phyloP scores from a whole-genome alignment of 2,113 vertebrate genomes.

The Megaceryle maxima region DNA sequence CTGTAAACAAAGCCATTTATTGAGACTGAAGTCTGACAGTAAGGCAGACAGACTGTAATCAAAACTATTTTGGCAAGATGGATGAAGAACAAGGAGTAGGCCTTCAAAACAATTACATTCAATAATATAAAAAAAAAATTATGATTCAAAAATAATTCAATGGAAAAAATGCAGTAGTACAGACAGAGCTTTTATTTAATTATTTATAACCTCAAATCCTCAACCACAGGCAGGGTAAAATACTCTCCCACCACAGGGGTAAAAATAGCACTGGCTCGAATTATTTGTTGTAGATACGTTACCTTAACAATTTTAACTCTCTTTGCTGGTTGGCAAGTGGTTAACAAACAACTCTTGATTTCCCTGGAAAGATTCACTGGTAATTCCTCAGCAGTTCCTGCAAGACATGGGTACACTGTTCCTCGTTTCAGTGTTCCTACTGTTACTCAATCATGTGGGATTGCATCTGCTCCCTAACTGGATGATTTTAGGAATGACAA shows the following conservation, averaged over 20 bases:
- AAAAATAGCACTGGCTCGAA: constrained; percentile 34
- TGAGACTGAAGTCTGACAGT: constrained; percentile 25
- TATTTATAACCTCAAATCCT: constrained; percentile 55
- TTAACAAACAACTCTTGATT: not conserved
- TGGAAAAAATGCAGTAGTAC: constrained; percentile 54
- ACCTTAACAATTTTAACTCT: constrained; percentile 21
- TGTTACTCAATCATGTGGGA: not conserved
- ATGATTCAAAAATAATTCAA: constrained; percentile 52
- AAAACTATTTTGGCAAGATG: constrained; percentile 42
- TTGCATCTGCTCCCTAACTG: not conserved
- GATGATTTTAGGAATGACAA: constrained; percentile 3
- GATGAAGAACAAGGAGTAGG: not conserved
- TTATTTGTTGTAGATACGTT: constrained; percentile 27
- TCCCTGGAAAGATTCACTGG: not conserved
- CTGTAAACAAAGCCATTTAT: not conserved
- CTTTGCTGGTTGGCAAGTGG: not conserved
- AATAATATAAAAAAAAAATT: constrained; percentile 35
- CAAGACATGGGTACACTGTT: not conserved
- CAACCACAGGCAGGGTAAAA: constrained; percentile 42
- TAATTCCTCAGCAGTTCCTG: not conserved
- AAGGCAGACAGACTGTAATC: not conserved
- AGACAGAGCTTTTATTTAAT: constrained; percentile 50
- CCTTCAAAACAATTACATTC: constrained; percentile 51
- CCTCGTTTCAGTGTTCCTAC: not conserved
- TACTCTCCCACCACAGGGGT: not conserved